These are phyloP conservation scores for Clupea harengus DNA, from an alignment of 2,113 vertebrate species.

Conservation along the genomic window DNA sequence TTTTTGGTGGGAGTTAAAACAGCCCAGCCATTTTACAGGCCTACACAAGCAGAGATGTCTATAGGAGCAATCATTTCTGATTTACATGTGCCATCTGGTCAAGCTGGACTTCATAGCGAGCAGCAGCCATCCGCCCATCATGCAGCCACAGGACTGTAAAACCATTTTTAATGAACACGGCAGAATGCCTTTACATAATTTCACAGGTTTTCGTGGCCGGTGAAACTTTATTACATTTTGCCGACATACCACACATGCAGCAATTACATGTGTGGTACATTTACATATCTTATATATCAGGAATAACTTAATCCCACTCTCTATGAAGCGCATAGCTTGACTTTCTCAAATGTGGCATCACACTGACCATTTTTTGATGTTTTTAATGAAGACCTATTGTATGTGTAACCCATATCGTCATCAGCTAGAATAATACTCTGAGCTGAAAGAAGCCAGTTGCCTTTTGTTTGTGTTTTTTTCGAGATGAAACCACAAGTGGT, in stretches of 20 bases:
- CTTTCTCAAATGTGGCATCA: neutral
- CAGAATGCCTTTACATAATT: neutral
- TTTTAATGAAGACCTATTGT: neutral
- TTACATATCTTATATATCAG: neutral
- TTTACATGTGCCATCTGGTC: slow-evolving; percentile 24
- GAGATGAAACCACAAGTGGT: slow-evolving; percentile 35
- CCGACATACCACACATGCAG: neutral
- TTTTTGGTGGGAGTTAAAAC: slow-evolving; percentile 8
- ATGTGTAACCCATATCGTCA: neutral
- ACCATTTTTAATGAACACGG: slow-evolving; percentile 14
- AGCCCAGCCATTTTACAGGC: slow-evolving; percentile 13
- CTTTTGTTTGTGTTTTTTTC: slow-evolving; percentile 41
- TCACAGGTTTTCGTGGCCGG: slow-evolving; percentile 2
- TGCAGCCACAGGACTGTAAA: slow-evolving; percentile 5
- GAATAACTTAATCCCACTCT: neutral
- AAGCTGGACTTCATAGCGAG: slow-evolving; percentile 16
- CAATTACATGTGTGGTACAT: neutral
- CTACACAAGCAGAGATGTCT: neutral
- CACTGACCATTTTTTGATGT: neutral
- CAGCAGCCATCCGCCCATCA: slow-evolving; percentile 17
- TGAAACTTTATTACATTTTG: neutral
- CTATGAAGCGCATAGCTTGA: neutral
- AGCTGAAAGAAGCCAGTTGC: slow-evolving; percentile 10
- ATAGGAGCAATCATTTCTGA: neutral
- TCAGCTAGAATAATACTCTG: neutral